Base-by-base conservation (phyloP, 2,888 invertebrate species). In the Ferrisia virgata region DNA sequence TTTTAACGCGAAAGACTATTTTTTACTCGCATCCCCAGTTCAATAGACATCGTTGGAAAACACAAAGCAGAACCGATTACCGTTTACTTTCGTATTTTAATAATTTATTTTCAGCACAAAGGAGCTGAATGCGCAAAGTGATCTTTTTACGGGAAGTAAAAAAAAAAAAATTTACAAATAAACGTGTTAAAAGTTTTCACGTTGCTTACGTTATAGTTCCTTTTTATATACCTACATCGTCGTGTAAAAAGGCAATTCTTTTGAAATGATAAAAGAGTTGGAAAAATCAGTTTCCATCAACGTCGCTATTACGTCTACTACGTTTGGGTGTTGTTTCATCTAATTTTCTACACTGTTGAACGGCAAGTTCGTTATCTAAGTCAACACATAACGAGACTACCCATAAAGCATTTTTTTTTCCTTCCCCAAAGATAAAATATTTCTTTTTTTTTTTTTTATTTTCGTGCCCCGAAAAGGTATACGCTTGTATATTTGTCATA, bases 291-390 rank as follows among this genome's bases (percentile, higher is more conserved):
- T 33, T 18, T 33, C 31, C 33, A 28, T 64, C 64, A 33, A 72
- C 72, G 33, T 33, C 72, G 72, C 31, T 33, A 72, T 72, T 72
- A 72, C 36, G n/a, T 72, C 33, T 72, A n/a, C n/a, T n/a, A 72
- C 15, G 33, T 72, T 72, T 72, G 72, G 72, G 72, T 72, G 58
- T 72, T 72, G 33, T 72, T 33, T 72, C 72, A 72, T 33, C 36
- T 72, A 72, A 72, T 72, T 72, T 72, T 72, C 72, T 72, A 72
- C 72, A 72, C 72, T 33, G 36, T 33, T 72, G 72, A 72, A 72
- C 72, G 33, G 72, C 72, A 36, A 33, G 36, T 72, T 72, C 72
- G 33, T 72, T 72, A 72, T 72, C 5, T 3, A 72, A 72, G 72
- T 72, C 72, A 72, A 72, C 33, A 72, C 33, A 72, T 72, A 72